phyloP scores from a whole-genome alignment of 2,797 vertebrate species.

The Girardinus metallicus region DNA sequence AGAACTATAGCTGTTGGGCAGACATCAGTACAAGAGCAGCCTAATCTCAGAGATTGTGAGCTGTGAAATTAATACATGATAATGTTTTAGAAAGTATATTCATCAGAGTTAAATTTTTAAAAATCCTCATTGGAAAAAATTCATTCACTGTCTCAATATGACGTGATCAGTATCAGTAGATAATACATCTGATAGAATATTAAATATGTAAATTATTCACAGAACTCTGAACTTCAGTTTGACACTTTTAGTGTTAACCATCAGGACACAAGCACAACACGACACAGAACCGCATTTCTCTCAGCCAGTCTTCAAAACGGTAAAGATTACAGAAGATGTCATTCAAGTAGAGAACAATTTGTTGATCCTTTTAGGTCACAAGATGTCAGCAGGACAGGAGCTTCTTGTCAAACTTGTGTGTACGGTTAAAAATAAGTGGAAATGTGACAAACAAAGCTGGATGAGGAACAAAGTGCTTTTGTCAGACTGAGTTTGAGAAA shows the following conservation, averaged over 20 bases:
- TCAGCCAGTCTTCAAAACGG: not conserved
- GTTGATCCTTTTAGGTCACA: not conserved
- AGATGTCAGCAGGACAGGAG: not conserved
- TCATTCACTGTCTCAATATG: not conserved
- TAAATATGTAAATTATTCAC: too few species aligned
- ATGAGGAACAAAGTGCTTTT: not conserved
- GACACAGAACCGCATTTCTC: not conserved
- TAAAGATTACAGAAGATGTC: not conserved
- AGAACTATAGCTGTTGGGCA: not conserved
- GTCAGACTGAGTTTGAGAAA: not conserved
- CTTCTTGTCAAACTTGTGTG: not conserved
- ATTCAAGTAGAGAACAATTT: not conserved
- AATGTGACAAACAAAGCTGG: not conserved
- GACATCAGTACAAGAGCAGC: conserved; percentile 18
- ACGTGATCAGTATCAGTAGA: too few species aligned
- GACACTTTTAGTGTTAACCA: too few species aligned
- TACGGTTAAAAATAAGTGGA: not conserved
- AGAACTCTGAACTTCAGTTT: too few species aligned
- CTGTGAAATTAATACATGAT: not conserved
- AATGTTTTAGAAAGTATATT: not conserved
- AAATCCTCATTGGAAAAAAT: not conserved
- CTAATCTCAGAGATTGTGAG: not conserved
- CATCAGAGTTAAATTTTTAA: not conserved
- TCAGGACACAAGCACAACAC: too few species aligned
- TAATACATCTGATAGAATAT: too few species aligned